These are phyloP conservation scores for Lamellibrachia columna DNA, from an alignment of 2,888 invertebrate species.

Conservation along the genomic window DNA sequence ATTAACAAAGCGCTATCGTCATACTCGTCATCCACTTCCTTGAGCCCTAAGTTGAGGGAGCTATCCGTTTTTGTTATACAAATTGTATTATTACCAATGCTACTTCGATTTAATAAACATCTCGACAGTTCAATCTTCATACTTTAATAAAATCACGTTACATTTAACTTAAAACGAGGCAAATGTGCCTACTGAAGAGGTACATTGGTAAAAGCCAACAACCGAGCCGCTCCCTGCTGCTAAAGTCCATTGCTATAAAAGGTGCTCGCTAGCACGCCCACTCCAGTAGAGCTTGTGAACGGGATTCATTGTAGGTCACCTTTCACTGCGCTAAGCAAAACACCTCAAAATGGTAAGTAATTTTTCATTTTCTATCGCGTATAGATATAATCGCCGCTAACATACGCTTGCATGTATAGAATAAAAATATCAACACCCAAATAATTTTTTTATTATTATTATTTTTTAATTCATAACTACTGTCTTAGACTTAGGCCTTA, in stretches of 20 bases:
- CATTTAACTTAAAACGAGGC: neutral
- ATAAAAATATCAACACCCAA: neutral
- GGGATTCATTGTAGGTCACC: constrained; percentile 6
- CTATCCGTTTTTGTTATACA: neutral
- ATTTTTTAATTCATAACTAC: neutral
- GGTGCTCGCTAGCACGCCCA: neutral
- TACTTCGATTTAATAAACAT: neutral
- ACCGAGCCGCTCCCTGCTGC: neutral
- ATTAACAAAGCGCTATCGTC: neutral
- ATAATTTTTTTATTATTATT: neutral
- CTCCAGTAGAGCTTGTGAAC: constrained; percentile 8
- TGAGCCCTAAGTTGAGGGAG: neutral
- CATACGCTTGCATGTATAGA: neutral
- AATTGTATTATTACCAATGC: neutral
- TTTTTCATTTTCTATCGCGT: neutral
- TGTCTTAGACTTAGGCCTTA: neutral
- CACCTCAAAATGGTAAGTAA: neutral
- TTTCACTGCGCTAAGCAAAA: constrained; percentile 5
- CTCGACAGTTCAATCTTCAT: neutral
- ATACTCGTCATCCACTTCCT: neutral
- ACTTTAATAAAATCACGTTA: neutral
- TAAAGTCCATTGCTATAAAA: constrained; percentile 10
- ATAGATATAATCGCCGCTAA: neutral
- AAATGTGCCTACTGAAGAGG: neutral
- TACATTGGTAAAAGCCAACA: neutral